Evolutionary conservation across 2,113 vertebrate genomes (phyloP).

Genomic region (Leiothrix lutea): DNA sequence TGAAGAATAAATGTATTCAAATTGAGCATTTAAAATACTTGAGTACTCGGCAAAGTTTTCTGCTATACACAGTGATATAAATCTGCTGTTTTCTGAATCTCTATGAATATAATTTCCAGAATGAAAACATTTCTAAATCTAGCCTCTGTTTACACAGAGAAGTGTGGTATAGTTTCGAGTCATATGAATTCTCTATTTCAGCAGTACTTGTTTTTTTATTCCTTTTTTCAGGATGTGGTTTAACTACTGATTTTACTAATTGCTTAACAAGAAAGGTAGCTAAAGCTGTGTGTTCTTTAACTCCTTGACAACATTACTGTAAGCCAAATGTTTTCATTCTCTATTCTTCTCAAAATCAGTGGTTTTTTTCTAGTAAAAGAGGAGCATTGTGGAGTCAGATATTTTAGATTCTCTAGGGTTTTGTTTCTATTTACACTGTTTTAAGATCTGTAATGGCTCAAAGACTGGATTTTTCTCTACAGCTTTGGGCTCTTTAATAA

Average conservation of each 20-base stretch:
- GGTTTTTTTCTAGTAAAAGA: neutral
- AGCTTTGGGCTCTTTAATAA: neutral
- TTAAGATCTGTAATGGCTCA: neutral
- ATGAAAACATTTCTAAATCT: neutral
- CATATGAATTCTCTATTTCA: neutral
- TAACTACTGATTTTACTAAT: neutral
- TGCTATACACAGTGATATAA: neutral
- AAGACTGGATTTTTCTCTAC: neutral
- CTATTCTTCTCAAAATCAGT: neutral
- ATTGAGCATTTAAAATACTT: neutral
- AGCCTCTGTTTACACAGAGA: neutral
- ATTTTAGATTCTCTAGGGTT: neutral
- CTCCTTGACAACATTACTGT: rapidly evolving
- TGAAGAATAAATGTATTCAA: neutral
- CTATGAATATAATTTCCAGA: neutral
- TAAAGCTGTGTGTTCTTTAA: neutral
- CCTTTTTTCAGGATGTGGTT: neutral
- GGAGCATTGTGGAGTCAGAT: neutral
- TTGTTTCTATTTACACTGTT: neutral
- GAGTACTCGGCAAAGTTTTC: neutral
- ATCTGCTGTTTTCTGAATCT: neutral
- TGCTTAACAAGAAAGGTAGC: neutral
- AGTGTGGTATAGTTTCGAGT: neutral
- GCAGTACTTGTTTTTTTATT: neutral
- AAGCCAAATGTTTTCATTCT: neutral